These are phyloP conservation scores for Atta texana DNA, from an alignment of 1,140 invertebrate species.

Conservation along the genomic window DNA sequence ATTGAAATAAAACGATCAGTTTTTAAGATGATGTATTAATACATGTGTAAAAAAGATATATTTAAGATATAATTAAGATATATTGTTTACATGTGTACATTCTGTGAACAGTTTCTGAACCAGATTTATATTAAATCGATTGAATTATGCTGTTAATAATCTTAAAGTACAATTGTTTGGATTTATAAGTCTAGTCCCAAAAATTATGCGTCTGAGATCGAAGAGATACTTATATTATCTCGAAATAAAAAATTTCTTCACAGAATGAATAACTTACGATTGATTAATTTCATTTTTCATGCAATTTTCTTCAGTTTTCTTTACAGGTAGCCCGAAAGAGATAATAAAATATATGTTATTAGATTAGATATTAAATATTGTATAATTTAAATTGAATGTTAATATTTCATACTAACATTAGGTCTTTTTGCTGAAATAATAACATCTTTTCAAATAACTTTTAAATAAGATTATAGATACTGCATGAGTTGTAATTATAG, in stretches of 20 bases:
- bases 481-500: slow-evolving; percentile 2
- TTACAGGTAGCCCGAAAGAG: not conserved
- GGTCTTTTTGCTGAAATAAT: not conserved
- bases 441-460: too few relatives aligned
- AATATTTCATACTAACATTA: not conserved
- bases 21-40: too few relatives aligned
- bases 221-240: not conserved
- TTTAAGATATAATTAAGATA: too few relatives aligned
- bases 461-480: not conserved
- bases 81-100: too few relatives aligned
- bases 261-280: not conserved
- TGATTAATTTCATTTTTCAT: not conserved
- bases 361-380: not conserved
- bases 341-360: slow-evolving; percentile 11
- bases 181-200: not conserved
- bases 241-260: not conserved
- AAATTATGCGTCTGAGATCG: too few relatives aligned
- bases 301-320: not conserved
- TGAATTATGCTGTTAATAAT: not conserved
- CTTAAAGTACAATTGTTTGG: not conserved
- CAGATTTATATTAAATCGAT: not conserved
- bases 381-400: not conserved
- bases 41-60: too few relatives aligned
- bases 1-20: too few relatives aligned
- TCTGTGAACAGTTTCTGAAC: too few relatives aligned